phyloP scores from a whole-genome alignment of 2,113 vertebrate species.

The Psilopsiagon aurifrons region DNA sequence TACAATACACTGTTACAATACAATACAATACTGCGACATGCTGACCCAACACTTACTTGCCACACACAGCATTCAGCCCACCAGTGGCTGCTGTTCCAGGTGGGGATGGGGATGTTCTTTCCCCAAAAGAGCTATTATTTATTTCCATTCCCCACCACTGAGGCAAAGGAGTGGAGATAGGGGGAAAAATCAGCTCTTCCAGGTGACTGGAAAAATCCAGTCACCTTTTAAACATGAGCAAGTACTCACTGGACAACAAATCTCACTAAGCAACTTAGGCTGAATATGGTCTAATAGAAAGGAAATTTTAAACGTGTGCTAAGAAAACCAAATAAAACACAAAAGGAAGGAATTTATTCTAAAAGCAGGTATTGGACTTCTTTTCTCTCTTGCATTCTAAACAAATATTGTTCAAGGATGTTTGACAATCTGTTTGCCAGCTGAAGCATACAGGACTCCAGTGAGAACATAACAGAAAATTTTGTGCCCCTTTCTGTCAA shows the following conservation, averaged over 20 bases:
- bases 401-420: neutral
- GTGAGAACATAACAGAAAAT: neutral
- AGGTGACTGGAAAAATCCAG: neutral
- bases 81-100: neutral
- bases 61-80: neutral
- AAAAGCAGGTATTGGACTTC: neutral
- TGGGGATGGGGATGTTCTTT: neutral
- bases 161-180: neutral
- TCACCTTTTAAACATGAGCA: neutral
- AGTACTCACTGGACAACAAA: neutral
- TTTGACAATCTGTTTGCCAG: slow-evolving; percentile 17
- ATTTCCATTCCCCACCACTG: neutral
- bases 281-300: neutral
- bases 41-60: neutral
- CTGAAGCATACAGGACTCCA: neutral
- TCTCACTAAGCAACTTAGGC: neutral
- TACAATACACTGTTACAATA: neutral
- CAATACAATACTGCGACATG: neutral
- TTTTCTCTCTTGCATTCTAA: neutral
- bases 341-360: neutral
- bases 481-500: neutral
- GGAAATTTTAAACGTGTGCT: neutral
- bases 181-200: neutral
- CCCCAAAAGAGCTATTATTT: neutral
- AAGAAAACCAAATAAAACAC: neutral